Evolutionary conservation across 2,888 invertebrate genomes (phyloP).

Genomic region (Leucoma salicis): DNA sequence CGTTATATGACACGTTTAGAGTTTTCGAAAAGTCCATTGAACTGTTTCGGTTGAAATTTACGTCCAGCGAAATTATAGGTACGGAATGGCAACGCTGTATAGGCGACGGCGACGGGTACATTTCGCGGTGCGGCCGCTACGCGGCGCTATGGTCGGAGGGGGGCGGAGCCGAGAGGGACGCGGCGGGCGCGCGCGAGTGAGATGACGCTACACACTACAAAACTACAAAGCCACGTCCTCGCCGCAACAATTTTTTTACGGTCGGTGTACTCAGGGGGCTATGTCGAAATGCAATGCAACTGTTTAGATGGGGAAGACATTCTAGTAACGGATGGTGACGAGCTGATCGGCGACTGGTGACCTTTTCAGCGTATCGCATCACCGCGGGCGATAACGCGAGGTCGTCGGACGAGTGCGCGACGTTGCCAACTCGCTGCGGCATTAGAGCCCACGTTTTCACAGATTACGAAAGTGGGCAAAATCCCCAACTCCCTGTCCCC

Average conservation of each 20-base stretch:
- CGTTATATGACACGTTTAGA: conserved; percentile 68
- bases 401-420: conserved; percentile 73
- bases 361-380: conserved; percentile 73
- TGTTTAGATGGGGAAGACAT: conserved; percentile 70
- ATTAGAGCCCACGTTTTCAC: conserved; percentile 60
- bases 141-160: conserved; percentile 66
- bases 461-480: conserved; percentile 67
- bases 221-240: conserved; percentile 38
- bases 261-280: conserved; percentile 63
- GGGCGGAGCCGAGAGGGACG: conserved; percentile 69
- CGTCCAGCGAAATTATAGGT: conserved; percentile 82
- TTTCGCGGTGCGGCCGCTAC: conserved; percentile 70
- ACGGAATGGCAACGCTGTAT: conserved; percentile 82
- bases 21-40: conserved; percentile 81
- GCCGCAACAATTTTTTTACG: conserved; percentile 54
- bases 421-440: conserved; percentile 71
- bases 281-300: conserved; percentile 67
- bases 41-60: conserved; percentile 81
- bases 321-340: conserved; percentile 51
- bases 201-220: conserved; percentile 46
- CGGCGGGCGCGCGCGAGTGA: conserved; percentile 62
- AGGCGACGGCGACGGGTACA: conserved; percentile 63
- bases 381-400: conserved; percentile 74
- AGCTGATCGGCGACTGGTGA: conserved; percentile 62
- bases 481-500: conserved; percentile 62